Base-by-base conservation (phyloP, 2,113 vertebrate species). In the Emydura subglobosa region DNA sequence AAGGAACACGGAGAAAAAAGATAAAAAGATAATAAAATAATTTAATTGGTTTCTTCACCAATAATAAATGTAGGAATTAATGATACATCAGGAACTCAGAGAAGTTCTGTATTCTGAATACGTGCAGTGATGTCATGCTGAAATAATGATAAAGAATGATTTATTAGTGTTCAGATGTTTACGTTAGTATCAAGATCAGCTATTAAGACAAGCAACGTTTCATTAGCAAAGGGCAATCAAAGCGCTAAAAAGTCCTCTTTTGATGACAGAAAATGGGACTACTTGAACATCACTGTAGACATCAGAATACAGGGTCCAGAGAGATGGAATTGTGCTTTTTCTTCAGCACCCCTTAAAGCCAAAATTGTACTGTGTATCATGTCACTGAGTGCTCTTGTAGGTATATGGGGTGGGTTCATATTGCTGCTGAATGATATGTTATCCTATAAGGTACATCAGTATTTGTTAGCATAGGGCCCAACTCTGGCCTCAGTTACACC, bases 361-460 rank as follows among this genome's bases (percentile, higher is more conserved):
- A 19, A 14, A 11, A 53, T 8, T 84, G 29, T 39, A 3, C 79
- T 47, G 53, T 85, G 51, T 31, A 61, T 89, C 80, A 44, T 84
- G 55, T 50, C 88, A 50, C 86, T n/a, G 68, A 90, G 50, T 8
- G 54, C 83, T 51, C 19, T 92, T 84, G 86, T 22, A 87, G 80
- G 39, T 86, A 82, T 12, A 76, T 44, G 22, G 24, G 44, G 22
- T 25, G 6, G 55, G 31, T 24, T 78, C 87, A 80, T 90, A 27
- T 92, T 87, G 80, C 81, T 44, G 90, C 53, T 72, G 57, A 93
- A 82, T 88, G 94, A 93, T 88, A 34, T 93, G 65, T n/a, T 29
- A 0, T 82, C 80, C 49, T 61, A 25, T 50, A 74, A 44, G 17
- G 0, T 80, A 6, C 44, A 29, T 86, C 82, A 79, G 65, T 94